Conservation (phyloP, 2,113 vertebrate genomes). For the Bambusicola thoracicus region DNA sequence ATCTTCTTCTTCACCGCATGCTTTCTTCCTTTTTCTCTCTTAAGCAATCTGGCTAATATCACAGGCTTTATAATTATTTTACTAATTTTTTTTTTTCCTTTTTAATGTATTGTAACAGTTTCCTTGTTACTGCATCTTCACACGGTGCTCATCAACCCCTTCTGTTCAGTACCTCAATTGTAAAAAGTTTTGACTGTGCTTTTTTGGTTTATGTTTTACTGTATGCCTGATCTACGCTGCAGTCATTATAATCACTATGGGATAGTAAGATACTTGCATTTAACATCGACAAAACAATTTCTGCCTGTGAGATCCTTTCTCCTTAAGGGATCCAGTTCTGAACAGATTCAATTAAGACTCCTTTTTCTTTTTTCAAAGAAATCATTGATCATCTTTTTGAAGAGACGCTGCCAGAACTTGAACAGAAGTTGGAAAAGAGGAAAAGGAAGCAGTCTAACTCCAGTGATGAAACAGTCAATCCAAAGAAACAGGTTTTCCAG, state of each 20-base stretch:
- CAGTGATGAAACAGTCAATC: not conserved
- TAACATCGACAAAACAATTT: not conserved
- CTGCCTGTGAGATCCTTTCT: not conserved
- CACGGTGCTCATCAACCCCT: not conserved
- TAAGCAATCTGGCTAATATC: not conserved
- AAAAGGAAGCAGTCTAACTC: rapidly evolving
- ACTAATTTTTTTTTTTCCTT: not conserved
- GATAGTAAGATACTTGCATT: not conserved
- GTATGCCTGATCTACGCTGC: not conserved
- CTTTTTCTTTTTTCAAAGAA: conserved; percentile 37
- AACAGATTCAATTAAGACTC: not conserved
- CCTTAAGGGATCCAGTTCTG: not conserved
- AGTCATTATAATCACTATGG: not conserved
- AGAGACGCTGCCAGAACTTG: conserved; percentile 71
- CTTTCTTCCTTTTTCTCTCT: not conserved
- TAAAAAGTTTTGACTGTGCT: not conserved
- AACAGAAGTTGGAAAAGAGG: conserved; percentile 33
- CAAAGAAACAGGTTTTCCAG: conserved; percentile 40
- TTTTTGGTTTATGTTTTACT: not conserved
- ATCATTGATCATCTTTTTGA: conserved; percentile 75
- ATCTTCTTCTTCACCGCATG: not conserved
- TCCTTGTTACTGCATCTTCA: not conserved
- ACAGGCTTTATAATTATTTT: not conserved
- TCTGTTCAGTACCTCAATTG: not conserved
- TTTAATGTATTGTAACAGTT: not conserved